Evolutionary conservation across 2,113 vertebrate genomes (phyloP), one percentile per base, ranked within the genome.

Genomic region (Steatornis caripensis): DNA sequence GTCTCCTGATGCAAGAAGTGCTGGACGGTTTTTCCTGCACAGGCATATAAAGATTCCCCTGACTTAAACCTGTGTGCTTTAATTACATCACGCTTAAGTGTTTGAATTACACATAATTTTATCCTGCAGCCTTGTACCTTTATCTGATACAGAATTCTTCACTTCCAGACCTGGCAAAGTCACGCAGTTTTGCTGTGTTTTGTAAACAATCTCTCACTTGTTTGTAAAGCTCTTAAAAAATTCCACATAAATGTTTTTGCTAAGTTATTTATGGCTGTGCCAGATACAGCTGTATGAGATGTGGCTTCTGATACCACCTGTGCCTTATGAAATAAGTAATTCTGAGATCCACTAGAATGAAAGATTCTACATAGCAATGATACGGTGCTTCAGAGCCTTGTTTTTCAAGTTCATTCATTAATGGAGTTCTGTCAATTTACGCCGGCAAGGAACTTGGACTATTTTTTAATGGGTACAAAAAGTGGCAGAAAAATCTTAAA

Each of bases 211-310:
- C 15, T 79, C 29, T 91, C 37, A 57, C n/a, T 92, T 86, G 27
- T 77, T 96, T 86, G 54, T 61, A 70, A 90, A 92, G 43, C 62
- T 92, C 58, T 85, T 79, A 30, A 84, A 93, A 96, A 94, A 77
- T 12, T 69, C 30, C 77, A 5, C 34, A 24, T 58, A 70, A 66
- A 70, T 60, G 16, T 45, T 93, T 78, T 89, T 85, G 57, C 58
- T 37, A 46, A 66, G 41, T 90, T 84, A 88, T 93, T 95, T 90
- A 77, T 83, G 80, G n/a, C 51, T 86, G 41, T 46, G 24, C 29
- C 71, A 94, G 66, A 70, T 20, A 86, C 46, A 86, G 75, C 71
- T 83, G 71, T 30, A 48, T 80, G 76, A 97, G 86, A 77, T 62
- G 60, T 74, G 37, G 45, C 41, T 93, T 86, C 68, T 86, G 62